A percentile compares a stretch with the other conserved stretches of the same genome.
phyloP scores from a whole-genome alignment of 2,888 invertebrate genomes.

The Empis stercorea region DNA sequence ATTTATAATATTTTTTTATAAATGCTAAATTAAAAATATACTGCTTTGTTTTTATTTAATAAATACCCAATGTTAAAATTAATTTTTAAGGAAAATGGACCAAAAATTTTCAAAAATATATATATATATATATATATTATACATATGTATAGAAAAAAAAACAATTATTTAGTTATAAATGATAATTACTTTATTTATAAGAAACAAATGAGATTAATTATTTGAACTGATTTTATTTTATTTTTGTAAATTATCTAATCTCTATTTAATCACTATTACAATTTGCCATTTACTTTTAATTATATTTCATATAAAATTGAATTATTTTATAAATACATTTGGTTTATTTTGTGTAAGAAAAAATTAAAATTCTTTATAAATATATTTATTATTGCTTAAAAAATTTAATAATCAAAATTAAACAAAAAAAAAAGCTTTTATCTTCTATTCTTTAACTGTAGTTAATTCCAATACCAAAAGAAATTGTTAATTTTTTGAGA shows the following conservation, averaged over 20 bases:
- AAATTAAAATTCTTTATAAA: conserved; percentile 7
- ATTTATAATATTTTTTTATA: not conserved
- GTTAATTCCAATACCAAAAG: no score
- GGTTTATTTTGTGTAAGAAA: not conserved
- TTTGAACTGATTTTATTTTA: conserved; percentile 22
- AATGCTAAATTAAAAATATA: not conserved
- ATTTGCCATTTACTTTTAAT: no score
- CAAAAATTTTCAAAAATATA: not conserved
- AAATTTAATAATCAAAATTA: conserved; percentile 1
- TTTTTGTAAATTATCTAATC: not conserved
- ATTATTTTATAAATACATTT: not conserved
- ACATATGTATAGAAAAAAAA: not conserved
- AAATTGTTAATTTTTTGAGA: no score
- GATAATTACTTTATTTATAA: no score
- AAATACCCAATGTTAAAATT: not conserved
- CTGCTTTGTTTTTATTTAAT: not conserved
- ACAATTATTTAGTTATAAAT: no score
- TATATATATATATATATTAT: conserved; percentile 5
- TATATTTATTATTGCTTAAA: conserved; percentile 3
- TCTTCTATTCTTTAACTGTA: conserved; percentile 2
- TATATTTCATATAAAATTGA: conserved; percentile 2
- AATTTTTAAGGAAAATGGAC: not conserved
- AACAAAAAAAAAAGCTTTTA: conserved; percentile 9
- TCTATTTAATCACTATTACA: not conserved
- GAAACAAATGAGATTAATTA: conserved; percentile 20